Conservation (phyloP, 2,113 vertebrate genomes). For the Protobothrops mucrosquamatus region DNA sequence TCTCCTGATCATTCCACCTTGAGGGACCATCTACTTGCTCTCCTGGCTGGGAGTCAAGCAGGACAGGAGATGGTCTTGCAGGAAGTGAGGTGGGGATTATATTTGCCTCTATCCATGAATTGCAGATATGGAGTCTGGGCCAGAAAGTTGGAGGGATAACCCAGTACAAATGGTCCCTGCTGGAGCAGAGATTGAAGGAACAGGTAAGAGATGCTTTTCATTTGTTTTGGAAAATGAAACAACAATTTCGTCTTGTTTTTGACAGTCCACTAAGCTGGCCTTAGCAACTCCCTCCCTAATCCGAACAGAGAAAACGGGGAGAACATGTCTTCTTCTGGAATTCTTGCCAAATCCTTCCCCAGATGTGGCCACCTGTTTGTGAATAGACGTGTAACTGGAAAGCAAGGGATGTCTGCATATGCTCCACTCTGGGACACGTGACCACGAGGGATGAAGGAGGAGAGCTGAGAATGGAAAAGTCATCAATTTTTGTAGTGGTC, state of each 20-base stretch:
- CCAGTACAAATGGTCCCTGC: conserved; percentile 30
- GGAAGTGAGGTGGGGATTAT: not conserved
- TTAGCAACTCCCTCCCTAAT: not conserved
- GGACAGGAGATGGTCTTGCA: not conserved
- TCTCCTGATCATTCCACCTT: not conserved
- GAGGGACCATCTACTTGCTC: not conserved
- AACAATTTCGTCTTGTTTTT: not conserved
- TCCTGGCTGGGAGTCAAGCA: not conserved
- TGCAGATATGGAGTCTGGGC: conserved; percentile 9
- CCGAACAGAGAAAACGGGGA: not conserved
- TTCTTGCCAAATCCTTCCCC: not conserved
- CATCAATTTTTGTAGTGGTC: not conserved
- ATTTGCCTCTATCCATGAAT: not conserved
- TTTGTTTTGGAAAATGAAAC: not conserved
- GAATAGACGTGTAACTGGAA: not conserved
- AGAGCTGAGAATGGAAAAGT: not conserved
- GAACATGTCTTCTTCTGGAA: not conserved
- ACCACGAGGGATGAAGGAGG: not conserved
- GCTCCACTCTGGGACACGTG: not conserved
- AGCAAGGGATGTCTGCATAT: not conserved
- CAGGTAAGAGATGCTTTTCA: not conserved
- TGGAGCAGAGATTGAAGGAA: not conserved
- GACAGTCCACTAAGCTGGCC: not conserved
- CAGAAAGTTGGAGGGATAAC: conserved; percentile 1
- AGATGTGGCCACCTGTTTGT: not conserved